These are phyloP conservation scores for Hydropsyche tenuis DNA, from an alignment of 1,140 invertebrate species.

Conservation along the genomic window DNA sequence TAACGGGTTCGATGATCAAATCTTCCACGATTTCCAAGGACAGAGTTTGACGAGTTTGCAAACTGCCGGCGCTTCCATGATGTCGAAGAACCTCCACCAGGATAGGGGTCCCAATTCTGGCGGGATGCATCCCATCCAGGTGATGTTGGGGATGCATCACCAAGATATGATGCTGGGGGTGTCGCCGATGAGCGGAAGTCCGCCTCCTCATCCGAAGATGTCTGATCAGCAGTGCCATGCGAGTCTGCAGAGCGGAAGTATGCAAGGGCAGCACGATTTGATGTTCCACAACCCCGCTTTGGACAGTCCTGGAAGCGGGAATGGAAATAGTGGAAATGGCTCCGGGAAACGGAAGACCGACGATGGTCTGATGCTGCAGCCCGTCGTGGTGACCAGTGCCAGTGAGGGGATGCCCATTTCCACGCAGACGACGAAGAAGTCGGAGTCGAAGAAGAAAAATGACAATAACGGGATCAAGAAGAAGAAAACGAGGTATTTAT, in stretches of 20 bases:
- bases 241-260: constrained; percentile 51
- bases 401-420: constrained; percentile 51
- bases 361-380: constrained; percentile 64
- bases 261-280: constrained; percentile 57
- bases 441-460: constrained; percentile 81
- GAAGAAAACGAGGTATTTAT: constrained; percentile 88
- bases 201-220: constrained; percentile 52
- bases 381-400: constrained; percentile 54
- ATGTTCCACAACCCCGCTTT: constrained; percentile 64
- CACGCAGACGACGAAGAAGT: constrained; percentile 65
- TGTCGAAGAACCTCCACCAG: constrained; percentile 56
- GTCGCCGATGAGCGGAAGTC: constrained; percentile 55
- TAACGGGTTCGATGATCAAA: constrained; percentile 75
- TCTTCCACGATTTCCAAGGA: constrained; percentile 75
- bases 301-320: constrained; percentile 57
- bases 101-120: constrained; percentile 56
- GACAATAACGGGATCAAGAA: constrained; percentile 90
- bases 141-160: constrained; percentile 73
- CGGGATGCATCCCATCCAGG: constrained; percentile 70
- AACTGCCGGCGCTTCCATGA: constrained; percentile 51
- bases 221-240: constrained; percentile 52
- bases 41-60: constrained; percentile 63
- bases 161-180: constrained; percentile 59
- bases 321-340: constrained; percentile 45
- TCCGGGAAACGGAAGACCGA: constrained; percentile 59